Evolutionary conservation across 2,113 vertebrate genomes (phyloP), one percentile per base, ranked within the genome.

Genomic region (Zosterops lateralis): DNA sequence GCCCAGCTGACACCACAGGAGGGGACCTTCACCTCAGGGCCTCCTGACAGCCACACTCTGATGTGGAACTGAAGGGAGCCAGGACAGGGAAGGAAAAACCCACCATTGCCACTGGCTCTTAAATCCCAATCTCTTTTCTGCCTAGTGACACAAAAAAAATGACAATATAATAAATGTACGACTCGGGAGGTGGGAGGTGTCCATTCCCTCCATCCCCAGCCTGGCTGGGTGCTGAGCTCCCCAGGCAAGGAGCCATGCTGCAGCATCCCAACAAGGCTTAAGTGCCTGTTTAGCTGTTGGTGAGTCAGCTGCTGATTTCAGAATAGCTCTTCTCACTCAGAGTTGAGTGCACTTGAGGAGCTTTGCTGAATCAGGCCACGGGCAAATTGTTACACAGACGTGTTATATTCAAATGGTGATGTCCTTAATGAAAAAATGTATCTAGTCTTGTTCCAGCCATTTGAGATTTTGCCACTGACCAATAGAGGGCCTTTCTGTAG

Each of bases 211-310:
- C 38, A 42, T 19, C 10, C 45, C 14, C 24, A 34, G 42, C 44
- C 36, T 85, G 57, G 22, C 53, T 68, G 53, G 13, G 12, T 7
- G 22, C 57, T 0, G 0, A 89, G 56, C 5, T 77, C 34, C 64
- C 29, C 0, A 57, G 72, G 19, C 0, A 0, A 73, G 44, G 24
- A 87, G 20, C 51, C 57, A 40, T 0, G 0, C 50, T 38, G 38
- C 34, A 87, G 48, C 68, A 71, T 67, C 87, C 56, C 78, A 70
- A 44, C n/a, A 34, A 79, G 31, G 42, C 44, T 64, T 40, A 65
- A 75, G 74, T 53, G 36, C 42, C 53, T 24, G n/a, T 60, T 92
- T 72, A 75, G 60, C 58, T 84, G 31, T 62, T 65, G 5, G 1
- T 50, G 66, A 89, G 70, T 70, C 95, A 95, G 87, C 87, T 84